These are phyloP conservation scores for Hyppa rectilinea DNA, from an alignment of 2,888 invertebrate species.

Conservation along the genomic window DNA sequence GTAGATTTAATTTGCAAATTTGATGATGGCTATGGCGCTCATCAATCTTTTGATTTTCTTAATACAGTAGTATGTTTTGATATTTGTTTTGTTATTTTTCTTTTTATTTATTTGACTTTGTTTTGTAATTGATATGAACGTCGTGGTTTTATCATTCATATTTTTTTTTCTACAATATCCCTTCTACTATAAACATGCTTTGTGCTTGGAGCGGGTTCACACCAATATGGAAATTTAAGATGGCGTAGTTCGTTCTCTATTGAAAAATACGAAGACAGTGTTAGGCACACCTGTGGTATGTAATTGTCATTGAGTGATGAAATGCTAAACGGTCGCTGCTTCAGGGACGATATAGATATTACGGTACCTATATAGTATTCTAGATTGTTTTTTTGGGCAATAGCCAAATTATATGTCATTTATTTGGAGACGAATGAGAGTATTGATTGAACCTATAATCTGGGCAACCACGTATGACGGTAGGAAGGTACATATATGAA, in stretches of 20 bases:
- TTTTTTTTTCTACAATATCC: too few relatives aligned
- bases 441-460: slow-evolving; percentile 16
- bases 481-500: not conserved
- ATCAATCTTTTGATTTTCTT: not conserved
- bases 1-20: not conserved
- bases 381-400: not conserved
- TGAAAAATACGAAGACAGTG: not conserved
- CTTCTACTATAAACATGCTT: not conserved
- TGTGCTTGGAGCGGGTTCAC: not conserved
- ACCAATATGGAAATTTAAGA: not conserved
- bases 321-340: not conserved
- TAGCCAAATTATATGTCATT: slow-evolving; percentile 10
- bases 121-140: not conserved
- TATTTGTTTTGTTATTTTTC: not conserved
- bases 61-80: not conserved
- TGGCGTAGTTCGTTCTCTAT: not conserved
- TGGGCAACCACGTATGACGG: slow-evolving; percentile 10
- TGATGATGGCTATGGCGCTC: too few relatives aligned
- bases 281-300: not conserved
- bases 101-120: not conserved
- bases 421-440: not conserved
- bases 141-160: not conserved
- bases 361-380: not conserved
- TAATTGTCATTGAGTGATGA: too few relatives aligned
- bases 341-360: not conserved